phyloP scores from a whole-genome alignment of 64 coral and sea anemone genomes.

The Montipora efflorescens region DNA sequence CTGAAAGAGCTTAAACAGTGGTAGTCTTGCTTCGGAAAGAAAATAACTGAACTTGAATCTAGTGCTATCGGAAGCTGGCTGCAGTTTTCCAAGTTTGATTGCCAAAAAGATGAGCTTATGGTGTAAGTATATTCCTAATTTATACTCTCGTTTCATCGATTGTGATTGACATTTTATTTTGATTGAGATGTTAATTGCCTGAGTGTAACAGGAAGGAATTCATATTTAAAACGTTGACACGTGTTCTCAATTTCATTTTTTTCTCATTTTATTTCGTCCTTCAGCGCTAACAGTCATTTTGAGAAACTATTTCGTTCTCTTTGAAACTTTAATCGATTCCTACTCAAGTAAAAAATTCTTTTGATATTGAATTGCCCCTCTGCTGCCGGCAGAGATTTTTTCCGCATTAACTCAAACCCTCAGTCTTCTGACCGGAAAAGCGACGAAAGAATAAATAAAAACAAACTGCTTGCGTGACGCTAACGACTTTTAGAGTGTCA shows the following conservation, averaged over 20 bases:
- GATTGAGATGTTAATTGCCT: conserved; percentile 21
- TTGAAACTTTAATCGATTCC: background rate
- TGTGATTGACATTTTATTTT: conserved; percentile 52
- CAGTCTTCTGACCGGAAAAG: background rate
- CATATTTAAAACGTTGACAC: conserved; percentile 2
- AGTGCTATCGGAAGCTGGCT: conserved; percentile 1
- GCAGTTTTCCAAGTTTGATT: background rate
- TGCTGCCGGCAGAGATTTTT: background rate
- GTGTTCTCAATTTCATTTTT: conserved; percentile 22
- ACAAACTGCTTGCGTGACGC: conserved; percentile 17
- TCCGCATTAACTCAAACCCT: background rate
- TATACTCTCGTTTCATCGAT: background rate
- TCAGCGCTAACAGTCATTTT: conserved; percentile 7
- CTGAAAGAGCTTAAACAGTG: background rate
- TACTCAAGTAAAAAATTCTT: background rate
- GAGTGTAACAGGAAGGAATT: conserved; percentile 20
- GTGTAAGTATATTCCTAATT: background rate
- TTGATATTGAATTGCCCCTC: background rate
- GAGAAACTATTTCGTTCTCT: conserved; percentile 9
- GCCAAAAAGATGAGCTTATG: background rate
- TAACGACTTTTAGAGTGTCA: background rate
- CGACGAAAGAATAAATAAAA: background rate
- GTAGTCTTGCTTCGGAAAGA: background rate
- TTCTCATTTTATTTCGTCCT: background rate
- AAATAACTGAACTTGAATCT: background rate